These are phyloP conservation scores for Drosophila jambulina DNA, from an alignment of 1,140 invertebrate species.

Conservation along the genomic window DNA sequence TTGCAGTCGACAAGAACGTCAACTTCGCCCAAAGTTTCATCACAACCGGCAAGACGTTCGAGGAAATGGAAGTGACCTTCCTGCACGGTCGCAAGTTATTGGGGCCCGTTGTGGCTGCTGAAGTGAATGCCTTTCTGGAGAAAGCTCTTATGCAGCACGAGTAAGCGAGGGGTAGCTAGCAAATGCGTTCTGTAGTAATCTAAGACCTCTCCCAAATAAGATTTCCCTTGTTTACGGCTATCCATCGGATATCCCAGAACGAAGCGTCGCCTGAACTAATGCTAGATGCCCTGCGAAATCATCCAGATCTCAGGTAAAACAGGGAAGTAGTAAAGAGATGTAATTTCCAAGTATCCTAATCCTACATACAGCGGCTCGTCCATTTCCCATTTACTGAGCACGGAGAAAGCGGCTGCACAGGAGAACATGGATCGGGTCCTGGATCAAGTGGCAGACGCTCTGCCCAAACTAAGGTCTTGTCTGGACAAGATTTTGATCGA, in stretches of 20 bases:
- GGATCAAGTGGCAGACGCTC: constrained; percentile 14
- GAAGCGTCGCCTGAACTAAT: constrained; percentile 91
- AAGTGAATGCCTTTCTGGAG: constrained; percentile 96
- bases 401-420: constrained; percentile 5
- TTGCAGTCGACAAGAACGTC: constrained; percentile 93
- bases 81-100: constrained; percentile 98
- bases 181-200: background rate
- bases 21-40: constrained; percentile 97
- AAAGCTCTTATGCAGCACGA: constrained; percentile 92
- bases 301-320: constrained; percentile 97
- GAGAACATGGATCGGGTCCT: constrained; percentile 7
- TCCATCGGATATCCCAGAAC: constrained; percentile 95
- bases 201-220: constrained; percentile 85
- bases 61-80: constrained; percentile 96
- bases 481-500: constrained; percentile 3
- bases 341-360: background rate
- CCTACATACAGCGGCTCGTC: constrained; percentile 26
- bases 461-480: constrained; percentile 23
- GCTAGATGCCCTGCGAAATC: constrained; percentile 94
- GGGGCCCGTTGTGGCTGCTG: constrained; percentile 97
- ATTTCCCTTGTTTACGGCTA: constrained; percentile 97
- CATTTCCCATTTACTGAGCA: constrained; percentile 38
- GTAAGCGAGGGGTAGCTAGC: constrained; percentile 86
- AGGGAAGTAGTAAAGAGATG: no score
- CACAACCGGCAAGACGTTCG: constrained; percentile 94